Percentiles rank a stretch among this genome's conserved stretches.
These are phyloP conservation scores for Stenodera caucasica DNA, from an alignment of 2,888 invertebrate species.

Conservation along the genomic window DNA sequence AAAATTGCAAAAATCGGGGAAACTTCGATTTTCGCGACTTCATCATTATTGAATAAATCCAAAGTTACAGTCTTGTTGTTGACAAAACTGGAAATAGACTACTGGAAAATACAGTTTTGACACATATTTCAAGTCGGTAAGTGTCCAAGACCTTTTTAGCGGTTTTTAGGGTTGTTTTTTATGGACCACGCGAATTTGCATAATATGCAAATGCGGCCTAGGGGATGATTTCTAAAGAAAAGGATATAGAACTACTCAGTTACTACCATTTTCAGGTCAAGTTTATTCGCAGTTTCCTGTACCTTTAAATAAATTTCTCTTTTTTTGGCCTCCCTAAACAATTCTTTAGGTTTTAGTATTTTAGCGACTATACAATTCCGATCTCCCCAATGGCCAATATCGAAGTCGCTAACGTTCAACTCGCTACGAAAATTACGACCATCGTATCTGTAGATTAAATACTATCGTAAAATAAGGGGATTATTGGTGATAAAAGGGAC, in stretches of 20 bases:
- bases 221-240: neutral
- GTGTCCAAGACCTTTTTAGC: neutral
- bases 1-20: too few species aligned
- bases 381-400: neutral
- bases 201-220: neutral
- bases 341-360: too few species aligned
- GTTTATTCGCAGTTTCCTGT: neutral
- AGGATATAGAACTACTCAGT: neutral
- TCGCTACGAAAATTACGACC: conserved; percentile 15
- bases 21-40: too few species aligned
- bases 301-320: neutral
- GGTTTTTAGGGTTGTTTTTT: conserved; percentile 6
- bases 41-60: too few species aligned
- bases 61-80: neutral
- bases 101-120: neutral
- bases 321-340: too few species aligned
- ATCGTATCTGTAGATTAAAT: conserved; percentile 28
- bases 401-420: neutral
- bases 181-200: neutral
- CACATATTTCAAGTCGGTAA: conserved; percentile 1
- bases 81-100: neutral
- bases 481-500: conserved; percentile 29
- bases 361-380: neutral
- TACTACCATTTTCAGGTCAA: neutral
- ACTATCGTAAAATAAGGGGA: conserved; percentile 24